These are phyloP conservation scores for Myopa tessellatipennis DNA, from an alignment of 2,888 invertebrate species.

Conservation along the genomic window DNA sequence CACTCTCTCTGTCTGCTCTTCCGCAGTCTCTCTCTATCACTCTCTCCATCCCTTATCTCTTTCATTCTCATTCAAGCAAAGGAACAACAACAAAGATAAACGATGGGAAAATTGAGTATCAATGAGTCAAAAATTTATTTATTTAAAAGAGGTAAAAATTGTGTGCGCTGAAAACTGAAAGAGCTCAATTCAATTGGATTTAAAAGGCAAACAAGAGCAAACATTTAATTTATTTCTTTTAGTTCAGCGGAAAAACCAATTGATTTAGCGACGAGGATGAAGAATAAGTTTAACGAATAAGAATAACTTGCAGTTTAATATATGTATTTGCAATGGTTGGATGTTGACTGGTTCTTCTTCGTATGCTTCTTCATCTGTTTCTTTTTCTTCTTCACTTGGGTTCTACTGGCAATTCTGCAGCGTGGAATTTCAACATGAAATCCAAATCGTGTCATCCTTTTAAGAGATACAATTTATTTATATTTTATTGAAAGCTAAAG, in stretches of 20 bases:
- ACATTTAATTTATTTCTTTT: background rate
- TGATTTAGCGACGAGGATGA: slow-evolving; percentile 21
- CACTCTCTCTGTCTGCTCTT: too few species aligned
- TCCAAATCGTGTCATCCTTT: slow-evolving; percentile 21
- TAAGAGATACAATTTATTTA: slow-evolving; percentile 19
- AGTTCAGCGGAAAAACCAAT: slow-evolving; percentile 20
- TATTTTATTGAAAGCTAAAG: slow-evolving; percentile 20
- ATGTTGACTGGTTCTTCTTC: background rate
- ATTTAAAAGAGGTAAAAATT: too few species aligned
- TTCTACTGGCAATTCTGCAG: background rate
- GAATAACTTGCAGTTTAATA: slow-evolving; percentile 29
- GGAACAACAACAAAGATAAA: too few species aligned
- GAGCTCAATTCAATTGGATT: too few species aligned
- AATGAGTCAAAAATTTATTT: too few species aligned
- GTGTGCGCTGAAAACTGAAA: too few species aligned
- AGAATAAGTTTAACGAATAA: slow-evolving; percentile 23
- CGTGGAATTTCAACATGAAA: slow-evolving; percentile 12
- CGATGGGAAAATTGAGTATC: too few species aligned
- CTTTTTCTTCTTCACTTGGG: background rate
- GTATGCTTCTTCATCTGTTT: background rate
- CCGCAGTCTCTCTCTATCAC: too few species aligned
- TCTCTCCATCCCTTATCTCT: too few species aligned
- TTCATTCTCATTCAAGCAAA: too few species aligned
- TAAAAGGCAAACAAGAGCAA: too few species aligned
- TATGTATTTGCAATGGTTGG: background rate